These are phyloP conservation scores for Nanorana parkeri DNA, from an alignment of 2,113 vertebrate genomes.

Conservation along the genomic window DNA sequence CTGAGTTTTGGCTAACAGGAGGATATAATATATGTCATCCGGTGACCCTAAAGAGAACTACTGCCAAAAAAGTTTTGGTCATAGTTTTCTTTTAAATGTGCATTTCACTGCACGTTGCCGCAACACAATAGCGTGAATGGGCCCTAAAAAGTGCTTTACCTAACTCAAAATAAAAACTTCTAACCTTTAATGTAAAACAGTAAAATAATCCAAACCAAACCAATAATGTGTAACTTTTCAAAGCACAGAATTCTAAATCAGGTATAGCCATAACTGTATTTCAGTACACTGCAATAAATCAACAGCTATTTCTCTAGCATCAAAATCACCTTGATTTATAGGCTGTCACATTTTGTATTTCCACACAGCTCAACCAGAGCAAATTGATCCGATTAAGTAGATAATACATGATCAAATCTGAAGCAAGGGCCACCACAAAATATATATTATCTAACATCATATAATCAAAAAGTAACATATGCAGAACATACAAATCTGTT, in stretches of 20 bases:
- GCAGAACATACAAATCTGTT: not conserved
- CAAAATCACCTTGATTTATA: slow-evolving; percentile 50
- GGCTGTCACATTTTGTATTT: slow-evolving; percentile 46
- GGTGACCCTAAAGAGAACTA: too few species aligned
- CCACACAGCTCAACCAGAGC: slow-evolving; percentile 24
- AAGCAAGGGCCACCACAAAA: slow-evolving; percentile 22
- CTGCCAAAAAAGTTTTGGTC: too few species aligned
- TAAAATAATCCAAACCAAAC: too few species aligned
- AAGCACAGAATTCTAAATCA: slow-evolving; percentile 10
- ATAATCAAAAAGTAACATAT: not conserved
- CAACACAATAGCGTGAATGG: too few species aligned
- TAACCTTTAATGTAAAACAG: too few species aligned
- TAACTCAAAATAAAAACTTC: not conserved
- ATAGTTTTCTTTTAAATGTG: too few species aligned
- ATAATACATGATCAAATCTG: slow-evolving; percentile 33
- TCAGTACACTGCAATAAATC: slow-evolving; percentile 40
- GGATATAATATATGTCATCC: too few species aligned
- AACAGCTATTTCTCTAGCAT: slow-evolving; percentile 20
- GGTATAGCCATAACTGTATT: slow-evolving; percentile 20
- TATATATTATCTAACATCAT: not conserved
- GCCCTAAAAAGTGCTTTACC: not conserved
- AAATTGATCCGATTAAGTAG: slow-evolving; percentile 43
- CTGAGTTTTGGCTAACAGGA: too few species aligned
- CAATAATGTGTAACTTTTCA: not conserved
- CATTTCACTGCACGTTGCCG: too few species aligned